Evolutionary conservation across 2,797 vertebrate species (phyloP).

Genomic region (Gastrophryne carolinensis): DNA sequence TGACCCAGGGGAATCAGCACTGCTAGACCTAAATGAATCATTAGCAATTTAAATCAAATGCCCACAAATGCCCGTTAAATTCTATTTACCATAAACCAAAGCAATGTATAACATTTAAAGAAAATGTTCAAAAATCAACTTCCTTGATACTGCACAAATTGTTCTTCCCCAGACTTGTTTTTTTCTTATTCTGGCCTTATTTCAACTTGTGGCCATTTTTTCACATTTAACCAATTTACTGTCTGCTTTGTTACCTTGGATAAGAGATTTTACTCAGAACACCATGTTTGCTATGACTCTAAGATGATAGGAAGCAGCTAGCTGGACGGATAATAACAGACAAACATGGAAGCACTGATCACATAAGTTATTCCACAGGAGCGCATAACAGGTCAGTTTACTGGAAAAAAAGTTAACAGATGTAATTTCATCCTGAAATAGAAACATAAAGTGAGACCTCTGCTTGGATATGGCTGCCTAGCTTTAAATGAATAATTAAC

Average conservation of each 20-base stretch:
- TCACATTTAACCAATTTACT: background rate
- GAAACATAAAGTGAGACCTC: background rate
- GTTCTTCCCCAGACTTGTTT: too few species aligned
- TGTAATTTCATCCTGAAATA: background rate
- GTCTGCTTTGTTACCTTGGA: background rate
- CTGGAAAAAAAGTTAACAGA: slow-evolving; percentile 6
- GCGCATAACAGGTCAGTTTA: background rate
- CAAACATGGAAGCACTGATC: slow-evolving; percentile 3
- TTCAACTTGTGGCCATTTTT: too few species aligned
- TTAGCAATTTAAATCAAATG: too few species aligned
- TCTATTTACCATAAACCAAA: too few species aligned
- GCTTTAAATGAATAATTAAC: slow-evolving; percentile 8
- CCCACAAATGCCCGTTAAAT: too few species aligned
- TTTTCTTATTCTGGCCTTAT: too few species aligned
- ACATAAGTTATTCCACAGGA: background rate
- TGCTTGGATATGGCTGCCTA: background rate
- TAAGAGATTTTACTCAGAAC: background rate
- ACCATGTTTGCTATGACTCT: background rate
- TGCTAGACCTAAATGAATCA: too few species aligned
- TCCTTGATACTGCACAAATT: too few species aligned
- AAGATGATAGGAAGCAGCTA: background rate
- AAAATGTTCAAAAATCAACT: too few species aligned
- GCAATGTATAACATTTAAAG: too few species aligned
- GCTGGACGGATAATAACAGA: background rate
- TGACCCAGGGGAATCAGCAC: too few species aligned